A percentile compares a stretch with the other conserved stretches of the same genome.
Conservation (phyloP, 2,113 vertebrate genomes). For the Anguilla japonica region DNA sequence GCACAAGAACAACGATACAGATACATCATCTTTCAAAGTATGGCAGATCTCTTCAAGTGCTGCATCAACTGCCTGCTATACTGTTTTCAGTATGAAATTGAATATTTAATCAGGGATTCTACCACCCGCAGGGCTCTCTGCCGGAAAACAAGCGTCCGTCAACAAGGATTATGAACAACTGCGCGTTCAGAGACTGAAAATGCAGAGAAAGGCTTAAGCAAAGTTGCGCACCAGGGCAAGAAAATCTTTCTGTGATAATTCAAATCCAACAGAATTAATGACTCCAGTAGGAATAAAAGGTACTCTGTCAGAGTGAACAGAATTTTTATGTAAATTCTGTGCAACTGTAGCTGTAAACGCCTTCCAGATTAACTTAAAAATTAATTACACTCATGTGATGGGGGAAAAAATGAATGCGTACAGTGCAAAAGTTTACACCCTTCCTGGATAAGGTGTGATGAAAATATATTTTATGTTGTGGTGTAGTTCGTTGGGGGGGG, state of each 20-base stretch:
- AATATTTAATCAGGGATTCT: background rate
- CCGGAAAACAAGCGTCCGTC: background rate
- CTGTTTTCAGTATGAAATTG: background rate
- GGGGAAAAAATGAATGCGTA: no score
- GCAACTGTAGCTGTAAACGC: no score
- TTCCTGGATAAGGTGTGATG: background rate
- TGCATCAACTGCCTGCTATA: background rate
- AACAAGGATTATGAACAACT: background rate
- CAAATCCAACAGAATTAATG: no score
- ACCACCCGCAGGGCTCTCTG: background rate
- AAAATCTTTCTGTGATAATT: background rate
- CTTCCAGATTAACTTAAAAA: no score
- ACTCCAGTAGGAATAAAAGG: no score
- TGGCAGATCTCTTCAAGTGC: background rate
- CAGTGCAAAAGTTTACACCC: no score
- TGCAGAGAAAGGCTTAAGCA: background rate
- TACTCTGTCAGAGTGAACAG: no score
- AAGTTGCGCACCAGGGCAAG: background rate
- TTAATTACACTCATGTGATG: no score
- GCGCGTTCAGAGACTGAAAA: background rate
- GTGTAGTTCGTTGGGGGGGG: no score
- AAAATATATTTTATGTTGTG: background rate
- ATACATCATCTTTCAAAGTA: background rate
- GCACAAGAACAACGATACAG: no score
- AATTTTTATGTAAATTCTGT: no score